Base-by-base conservation (phyloP, 1,140 invertebrate genomes). In the Chrysomallon squamiferum region DNA sequence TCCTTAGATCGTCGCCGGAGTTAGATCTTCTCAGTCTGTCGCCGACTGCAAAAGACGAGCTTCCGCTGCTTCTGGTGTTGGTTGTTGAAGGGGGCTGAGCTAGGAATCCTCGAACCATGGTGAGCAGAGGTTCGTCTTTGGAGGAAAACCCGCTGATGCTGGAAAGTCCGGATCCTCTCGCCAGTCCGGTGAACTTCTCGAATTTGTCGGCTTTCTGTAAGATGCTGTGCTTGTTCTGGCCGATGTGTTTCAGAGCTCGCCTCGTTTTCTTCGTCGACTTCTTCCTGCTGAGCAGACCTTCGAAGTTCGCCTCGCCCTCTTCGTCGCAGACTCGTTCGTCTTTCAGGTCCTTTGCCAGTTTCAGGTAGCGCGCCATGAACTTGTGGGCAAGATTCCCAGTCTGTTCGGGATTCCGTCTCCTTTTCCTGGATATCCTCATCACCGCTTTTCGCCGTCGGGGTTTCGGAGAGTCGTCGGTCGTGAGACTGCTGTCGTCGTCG, bases 341-440 rank as follows among this genome's bases (percentile, higher is more conserved):
- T 41, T 73, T 59, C 13, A 81, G 57, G 56, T 81, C 79, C 38
- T 77, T 75, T 3, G 79, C 79, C 15, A 81, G 70, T 25, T 79
- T 77, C 58, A 81, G 67, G 65, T 76, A 79, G 45, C 71, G 77
- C 18, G 70, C 74, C 70, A 81, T 63, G 47, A 81, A 79, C 65
- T 75, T 76, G 22, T 66, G 72, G 15, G 72, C 73, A 22, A 81
- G 71, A 20, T 68, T 73, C 58, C 68, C 69, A 6, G 65, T 70
- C 27, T 73, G 49, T 25, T 71, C 67, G 47, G 68, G 69, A 11
- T 52, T 56, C n/a, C 63, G 58, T 5, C 66, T 62, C 27, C 72
- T 71, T 45, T 73, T 64, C 45, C 45, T 62, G n/a, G 72, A 73
- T 11, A 81, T 61, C 47, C 72, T 61, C 25, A 78, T 71, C 18